Evolutionary conservation across 2,888 invertebrate genomes (phyloP).

Genomic region (Macrostomum cliftonense): DNA sequence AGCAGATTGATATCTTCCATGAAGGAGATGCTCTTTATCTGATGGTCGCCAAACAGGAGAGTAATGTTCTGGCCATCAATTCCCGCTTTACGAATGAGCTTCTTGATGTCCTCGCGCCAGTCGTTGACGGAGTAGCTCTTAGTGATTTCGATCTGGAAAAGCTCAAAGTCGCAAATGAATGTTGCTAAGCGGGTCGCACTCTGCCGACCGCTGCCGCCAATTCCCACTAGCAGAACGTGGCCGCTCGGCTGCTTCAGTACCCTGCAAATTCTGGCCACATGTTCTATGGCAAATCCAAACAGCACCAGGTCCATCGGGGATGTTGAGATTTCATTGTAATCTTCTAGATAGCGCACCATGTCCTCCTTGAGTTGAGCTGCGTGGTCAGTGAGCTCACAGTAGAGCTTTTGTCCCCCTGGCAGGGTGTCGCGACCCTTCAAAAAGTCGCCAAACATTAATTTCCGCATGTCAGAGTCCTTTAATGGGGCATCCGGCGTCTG

Average conservation of each 20-base stretch:
- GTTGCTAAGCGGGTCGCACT: slow-evolving; percentile 31
- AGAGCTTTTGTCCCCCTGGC: not conserved
- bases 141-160: slow-evolving; percentile 35
- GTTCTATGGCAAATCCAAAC: slow-evolving; percentile 36
- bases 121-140: slow-evolving; percentile 31
- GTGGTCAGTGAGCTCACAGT: slow-evolving; percentile 1
- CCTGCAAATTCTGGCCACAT: slow-evolving; percentile 32
- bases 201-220: slow-evolving; percentile 35
- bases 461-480: slow-evolving; percentile 27
- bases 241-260: slow-evolving; percentile 35
- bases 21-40: slow-evolving; percentile 34
- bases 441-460: slow-evolving; percentile 34
- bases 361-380: slow-evolving; percentile 13
- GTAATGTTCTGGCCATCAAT: slow-evolving; percentile 29
- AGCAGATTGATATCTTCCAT: slow-evolving; percentile 37
- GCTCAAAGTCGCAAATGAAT: slow-evolving; percentile 34
- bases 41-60: slow-evolving; percentile 35
- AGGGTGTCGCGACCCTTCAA: slow-evolving; percentile 17
- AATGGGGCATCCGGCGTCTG: slow-evolving; percentile 22
- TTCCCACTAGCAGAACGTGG: slow-evolving; percentile 33
- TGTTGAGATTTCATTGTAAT: slow-evolving; percentile 33
- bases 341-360: slow-evolving; percentile 30
- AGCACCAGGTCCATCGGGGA: slow-evolving; percentile 37
- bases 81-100: slow-evolving; percentile 28
- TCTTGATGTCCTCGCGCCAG: slow-evolving; percentile 33